Base-by-base conservation (phyloP, 2,113 vertebrate genomes). In the Addax nasomaculatus region DNA sequence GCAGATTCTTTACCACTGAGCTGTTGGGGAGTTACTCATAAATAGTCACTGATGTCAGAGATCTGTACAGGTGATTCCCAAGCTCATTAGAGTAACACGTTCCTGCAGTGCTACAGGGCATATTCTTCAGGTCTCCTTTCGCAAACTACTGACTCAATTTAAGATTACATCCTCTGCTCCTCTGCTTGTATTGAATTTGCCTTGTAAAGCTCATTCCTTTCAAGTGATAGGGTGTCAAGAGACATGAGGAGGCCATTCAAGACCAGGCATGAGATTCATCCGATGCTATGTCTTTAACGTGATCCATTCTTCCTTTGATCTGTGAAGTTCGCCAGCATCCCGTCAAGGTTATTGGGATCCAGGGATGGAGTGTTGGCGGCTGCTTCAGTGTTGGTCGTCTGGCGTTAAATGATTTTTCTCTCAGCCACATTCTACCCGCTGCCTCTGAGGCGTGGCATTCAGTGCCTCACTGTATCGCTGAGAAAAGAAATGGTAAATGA, bases 111-210 rank as follows among this genome's bases (percentile, higher is more conserved):
- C 43, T 93, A 16, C 33, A 70, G 76, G 84, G 60, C 55, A 30
- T 78, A 53, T 23, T 76, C 87, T 92, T 58, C 25, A 2, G 62
- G 76, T 73, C 78, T 92, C 58, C 80, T 86, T 96, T 91, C 88
- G 94, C 79, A 94, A 92, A 94, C 36, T 87, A 57, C 73, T 93
- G 85, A 92, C 85, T 97, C 95, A 33, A 36, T 78, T 96, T 96
- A 49, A 90, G 79, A 87, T 76, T 45, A 57, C 33, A 87, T 43
- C 84, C 62, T 83, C 49, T 79, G 45, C 36, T 80, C 25, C 47
- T 96, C 60, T 78, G 45, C 11, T 13, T 84, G 62, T 25, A 89
- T 36, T 95, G 78, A 57, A 33, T 85, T 85, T 85, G 51, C 60
- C 78, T 64, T 95, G 86, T 86, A 76, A 97, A 96, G 17, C 86